A percentile compares a stretch with the other conserved stretches of the same genome.
phyloP scores from a whole-genome alignment of 2,113 vertebrate genomes.

The Brachyhypopomus occidentalis region DNA sequence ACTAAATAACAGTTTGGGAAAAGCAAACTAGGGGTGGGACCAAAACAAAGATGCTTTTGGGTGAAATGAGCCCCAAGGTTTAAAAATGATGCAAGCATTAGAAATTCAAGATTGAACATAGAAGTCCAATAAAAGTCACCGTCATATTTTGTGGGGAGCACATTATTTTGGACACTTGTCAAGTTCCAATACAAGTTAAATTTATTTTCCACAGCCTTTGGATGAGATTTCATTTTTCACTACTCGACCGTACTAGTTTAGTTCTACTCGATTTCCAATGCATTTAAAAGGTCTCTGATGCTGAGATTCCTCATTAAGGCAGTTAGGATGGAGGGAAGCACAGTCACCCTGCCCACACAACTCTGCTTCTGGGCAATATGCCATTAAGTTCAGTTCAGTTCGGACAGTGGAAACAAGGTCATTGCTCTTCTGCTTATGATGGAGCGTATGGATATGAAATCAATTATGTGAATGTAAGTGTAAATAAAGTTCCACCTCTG shows the following conservation, averaged over 20 bases:
- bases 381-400: not conserved
- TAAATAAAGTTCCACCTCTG: slow-evolving; percentile 14
- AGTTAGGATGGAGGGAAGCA: not conserved
- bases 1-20: too few species aligned
- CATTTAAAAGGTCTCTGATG: not conserved
- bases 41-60: too few species aligned
- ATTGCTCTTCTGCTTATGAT: not conserved
- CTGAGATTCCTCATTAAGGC: not conserved
- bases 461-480: slow-evolving; percentile 10
- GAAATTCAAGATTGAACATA: not conserved
- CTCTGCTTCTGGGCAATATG: not conserved
- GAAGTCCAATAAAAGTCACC: slow-evolving; percentile 4
- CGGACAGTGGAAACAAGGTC: not conserved
- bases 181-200: not conserved
- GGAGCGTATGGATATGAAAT: not conserved
- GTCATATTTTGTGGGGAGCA: not conserved
- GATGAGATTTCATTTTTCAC: not conserved
- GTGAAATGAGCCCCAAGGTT: not conserved
- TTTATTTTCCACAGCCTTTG: not conserved
- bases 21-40: too few species aligned
- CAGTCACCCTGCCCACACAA: not conserved
- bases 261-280: not conserved
- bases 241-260: slow-evolving; percentile 6
- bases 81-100: not conserved
- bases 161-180: not conserved